These are phyloP conservation scores for Prionailurus bengalensis DNA, from an alignment of 2,113 vertebrate genomes.

Conservation along the genomic window DNA sequence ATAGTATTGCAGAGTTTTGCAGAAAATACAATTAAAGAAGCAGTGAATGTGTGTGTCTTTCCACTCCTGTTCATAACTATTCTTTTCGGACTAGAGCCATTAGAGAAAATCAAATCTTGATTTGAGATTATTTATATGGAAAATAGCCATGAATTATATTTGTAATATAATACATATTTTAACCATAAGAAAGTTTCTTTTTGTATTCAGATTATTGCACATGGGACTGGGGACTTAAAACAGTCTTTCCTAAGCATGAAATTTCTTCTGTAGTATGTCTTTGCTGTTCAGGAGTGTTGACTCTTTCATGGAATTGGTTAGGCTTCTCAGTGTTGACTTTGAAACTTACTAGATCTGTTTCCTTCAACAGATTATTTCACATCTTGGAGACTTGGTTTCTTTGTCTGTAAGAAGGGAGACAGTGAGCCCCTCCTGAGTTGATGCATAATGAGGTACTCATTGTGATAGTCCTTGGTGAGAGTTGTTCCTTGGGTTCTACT, in stretches of 20 bases:
- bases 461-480: neutral
- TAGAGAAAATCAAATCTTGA: constrained; percentile 70
- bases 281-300: neutral
- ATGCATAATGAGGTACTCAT: neutral
- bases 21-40: constrained; percentile 72
- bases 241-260: neutral
- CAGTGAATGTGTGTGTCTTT: neutral
- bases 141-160: constrained; percentile 65
- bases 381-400: neutral
- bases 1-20: constrained; percentile 72
- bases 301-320: neutral
- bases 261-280: neutral
- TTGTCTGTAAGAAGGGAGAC: neutral
- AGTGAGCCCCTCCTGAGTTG: neutral
- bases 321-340: neutral
- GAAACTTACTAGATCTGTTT: neutral
- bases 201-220: neutral
- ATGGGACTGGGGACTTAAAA: neutral
- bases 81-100: constrained; percentile 33
- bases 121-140: constrained; percentile 69
- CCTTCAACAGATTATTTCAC: neutral
- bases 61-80: constrained; percentile 14
- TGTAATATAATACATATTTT: constrained; percentile 37
- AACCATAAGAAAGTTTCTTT: neutral
- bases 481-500: neutral